These are phyloP conservation scores for Drosophila eohydei DNA, from an alignment of 2,888 invertebrate species.

Conservation along the genomic window DNA sequence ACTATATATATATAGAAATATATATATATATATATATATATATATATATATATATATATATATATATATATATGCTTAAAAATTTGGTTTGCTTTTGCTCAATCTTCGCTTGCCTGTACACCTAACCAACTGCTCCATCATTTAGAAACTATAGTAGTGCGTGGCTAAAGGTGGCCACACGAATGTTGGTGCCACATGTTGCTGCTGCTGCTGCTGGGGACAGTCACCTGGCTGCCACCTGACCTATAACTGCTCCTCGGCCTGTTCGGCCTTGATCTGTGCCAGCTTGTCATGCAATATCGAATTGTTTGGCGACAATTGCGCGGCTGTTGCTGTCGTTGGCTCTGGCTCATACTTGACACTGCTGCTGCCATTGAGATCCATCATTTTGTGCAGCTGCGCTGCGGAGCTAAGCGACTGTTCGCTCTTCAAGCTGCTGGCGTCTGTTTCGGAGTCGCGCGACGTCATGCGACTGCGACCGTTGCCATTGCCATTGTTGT, in stretches of 20 bases:
- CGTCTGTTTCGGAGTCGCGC: constrained; percentile 81
- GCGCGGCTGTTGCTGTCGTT: constrained; percentile 9
- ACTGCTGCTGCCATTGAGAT: constrained; percentile 80
- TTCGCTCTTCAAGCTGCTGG: constrained; percentile 78
- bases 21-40: background rate
- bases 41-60: constrained; percentile 4
- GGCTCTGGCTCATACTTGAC: constrained; percentile 57
- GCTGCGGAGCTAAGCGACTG: constrained; percentile 51
- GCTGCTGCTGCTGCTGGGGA: constrained; percentile 45
- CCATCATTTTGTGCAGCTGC: constrained; percentile 69
- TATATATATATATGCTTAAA: constrained; percentile 27
- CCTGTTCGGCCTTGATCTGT: constrained; percentile 84
- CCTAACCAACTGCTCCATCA: constrained; percentile 24
- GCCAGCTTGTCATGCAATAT: constrained; percentile 84
- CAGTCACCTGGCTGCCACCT: constrained; percentile 64
- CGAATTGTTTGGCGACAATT: constrained; percentile 60
- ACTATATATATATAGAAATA: background rate
- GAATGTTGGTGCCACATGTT: constrained; percentile 51
- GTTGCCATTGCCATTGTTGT: constrained; percentile 55
- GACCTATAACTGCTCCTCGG: constrained; percentile 85
- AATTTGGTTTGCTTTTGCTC: constrained; percentile 47
- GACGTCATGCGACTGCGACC: constrained; percentile 79
- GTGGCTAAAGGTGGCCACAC: constrained; percentile 65
- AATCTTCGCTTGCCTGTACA: constrained; percentile 40
- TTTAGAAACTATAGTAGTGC: constrained; percentile 74